Conservation (phyloP, 2,888 invertebrate genomes). For the Chloromyia formosa region DNA sequence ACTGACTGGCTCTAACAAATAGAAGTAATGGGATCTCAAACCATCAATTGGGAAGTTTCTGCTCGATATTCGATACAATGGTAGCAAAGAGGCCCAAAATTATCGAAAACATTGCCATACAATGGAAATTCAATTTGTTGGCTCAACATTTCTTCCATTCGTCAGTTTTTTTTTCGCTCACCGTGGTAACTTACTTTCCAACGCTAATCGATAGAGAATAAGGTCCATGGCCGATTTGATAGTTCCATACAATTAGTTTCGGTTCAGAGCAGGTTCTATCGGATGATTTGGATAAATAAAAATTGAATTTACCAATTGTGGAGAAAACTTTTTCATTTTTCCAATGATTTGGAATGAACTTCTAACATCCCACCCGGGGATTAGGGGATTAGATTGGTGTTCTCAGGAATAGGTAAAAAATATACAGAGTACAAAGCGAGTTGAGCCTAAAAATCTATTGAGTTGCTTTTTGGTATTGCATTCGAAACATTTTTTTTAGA, state of each 20-base stretch:
- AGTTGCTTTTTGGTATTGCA: too few relatives aligned
- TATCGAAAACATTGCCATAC: slow-evolving; percentile 16
- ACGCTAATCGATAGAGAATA: neutral
- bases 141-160: slow-evolving; percentile 18
- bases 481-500: too few relatives aligned
- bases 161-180: neutral
- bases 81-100: neutral
- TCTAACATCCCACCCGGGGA: neutral
- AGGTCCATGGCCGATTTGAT: slow-evolving; percentile 29
- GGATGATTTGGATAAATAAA: neutral
- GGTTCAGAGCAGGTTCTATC: slow-evolving; percentile 1
- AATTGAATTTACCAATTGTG: neutral
- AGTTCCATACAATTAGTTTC: neutral
- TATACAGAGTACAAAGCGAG: too few relatives aligned
- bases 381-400: neutral
- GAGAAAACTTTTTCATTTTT: slow-evolving; percentile 12
- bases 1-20: too few relatives aligned
- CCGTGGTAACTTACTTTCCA: neutral
- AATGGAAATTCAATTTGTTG: slow-evolving; percentile 43
- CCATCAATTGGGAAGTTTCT: slow-evolving; percentile 22
- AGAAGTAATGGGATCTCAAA: too few relatives aligned
- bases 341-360: neutral
- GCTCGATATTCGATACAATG: slow-evolving; percentile 31
- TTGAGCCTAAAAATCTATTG: too few relatives aligned
- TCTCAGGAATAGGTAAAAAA: too few relatives aligned